Evolutionary conservation across 2,888 invertebrate species (phyloP).

Genomic region (Bombylius discolor): DNA sequence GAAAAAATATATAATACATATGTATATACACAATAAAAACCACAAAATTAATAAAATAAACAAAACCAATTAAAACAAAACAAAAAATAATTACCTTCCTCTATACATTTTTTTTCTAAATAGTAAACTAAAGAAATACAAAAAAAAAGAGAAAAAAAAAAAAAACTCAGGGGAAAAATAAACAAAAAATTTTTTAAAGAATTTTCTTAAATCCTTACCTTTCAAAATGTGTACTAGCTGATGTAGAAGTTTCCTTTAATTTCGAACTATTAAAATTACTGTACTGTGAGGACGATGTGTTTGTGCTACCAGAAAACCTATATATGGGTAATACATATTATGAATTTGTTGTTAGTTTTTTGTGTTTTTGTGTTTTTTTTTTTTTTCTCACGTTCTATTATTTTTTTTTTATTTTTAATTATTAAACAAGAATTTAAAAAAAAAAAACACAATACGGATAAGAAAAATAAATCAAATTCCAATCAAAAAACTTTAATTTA

Average conservation of each 20-base stretch:
- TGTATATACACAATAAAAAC: too few species aligned
- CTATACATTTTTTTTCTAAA: too few species aligned
- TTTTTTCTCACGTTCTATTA: too few species aligned
- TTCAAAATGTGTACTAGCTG: constrained; percentile 34
- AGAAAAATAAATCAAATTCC: too few species aligned
- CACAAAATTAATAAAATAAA: too few species aligned
- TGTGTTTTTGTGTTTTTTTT: too few species aligned
- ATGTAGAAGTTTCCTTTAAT: constrained; percentile 34
- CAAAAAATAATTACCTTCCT: background rate
- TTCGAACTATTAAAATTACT: constrained; percentile 37
- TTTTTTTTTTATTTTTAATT: too few species aligned
- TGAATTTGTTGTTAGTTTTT: background rate
- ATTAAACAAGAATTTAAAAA: too few species aligned
- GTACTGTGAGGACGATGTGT: constrained; percentile 35
- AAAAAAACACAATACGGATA: too few species aligned
- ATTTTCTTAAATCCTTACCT: constrained; percentile 24
- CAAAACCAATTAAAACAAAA: background rate
- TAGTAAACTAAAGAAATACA: background rate
- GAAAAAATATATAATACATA: too few species aligned
- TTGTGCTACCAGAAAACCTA: constrained; percentile 37
- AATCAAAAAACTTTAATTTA: too few species aligned
- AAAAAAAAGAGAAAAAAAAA: background rate
- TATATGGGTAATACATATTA: constrained; percentile 8
- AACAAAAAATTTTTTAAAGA: constrained; percentile 5
- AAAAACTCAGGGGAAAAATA: background rate